A percentile compares a stretch with the other conserved stretches of the same genome.
Evolutionary conservation across 2,888 invertebrate species (phyloP).

Genomic region (Ectemnius continuus): DNA sequence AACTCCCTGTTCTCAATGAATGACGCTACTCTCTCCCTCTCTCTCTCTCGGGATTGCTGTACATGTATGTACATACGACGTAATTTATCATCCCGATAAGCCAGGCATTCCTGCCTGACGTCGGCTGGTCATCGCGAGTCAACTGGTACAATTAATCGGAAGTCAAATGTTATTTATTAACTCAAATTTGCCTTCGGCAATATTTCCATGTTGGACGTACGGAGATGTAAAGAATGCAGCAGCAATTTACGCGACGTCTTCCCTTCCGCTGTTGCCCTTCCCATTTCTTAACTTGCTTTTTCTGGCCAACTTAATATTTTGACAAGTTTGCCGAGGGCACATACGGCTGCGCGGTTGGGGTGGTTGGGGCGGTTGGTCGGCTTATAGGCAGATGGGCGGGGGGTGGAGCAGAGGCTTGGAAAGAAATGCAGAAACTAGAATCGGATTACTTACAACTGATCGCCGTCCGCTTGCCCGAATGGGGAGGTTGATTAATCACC

Average conservation of each 20-base stretch:
- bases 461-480: constrained; percentile 69
- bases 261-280: no score
- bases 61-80: no score
- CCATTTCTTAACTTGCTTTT: no score
- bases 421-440: neutral
- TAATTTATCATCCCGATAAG: no score
- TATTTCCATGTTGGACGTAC: constrained; percentile 1
- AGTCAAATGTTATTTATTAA: neutral
- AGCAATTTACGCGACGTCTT: no score
- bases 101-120: constrained; percentile 26
- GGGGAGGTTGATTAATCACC: constrained; percentile 50
- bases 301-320: no score
- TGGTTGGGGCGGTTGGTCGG: neutral
- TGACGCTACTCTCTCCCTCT: no score
- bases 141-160: constrained; percentile 65
- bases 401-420: neutral
- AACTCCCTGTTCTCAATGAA: no score
- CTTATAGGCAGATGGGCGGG: neutral
- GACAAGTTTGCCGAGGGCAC: no score
- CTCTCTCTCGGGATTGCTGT: no score
- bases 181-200: neutral
- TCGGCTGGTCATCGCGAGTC: constrained; percentile 54
- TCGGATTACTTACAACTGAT: constrained; percentile 64
- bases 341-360: no score
- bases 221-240: neutral